These are phyloP conservation scores for Drosophila chauvacae DNA, from an alignment of 1,140 invertebrate genomes.

Conservation along the genomic window DNA sequence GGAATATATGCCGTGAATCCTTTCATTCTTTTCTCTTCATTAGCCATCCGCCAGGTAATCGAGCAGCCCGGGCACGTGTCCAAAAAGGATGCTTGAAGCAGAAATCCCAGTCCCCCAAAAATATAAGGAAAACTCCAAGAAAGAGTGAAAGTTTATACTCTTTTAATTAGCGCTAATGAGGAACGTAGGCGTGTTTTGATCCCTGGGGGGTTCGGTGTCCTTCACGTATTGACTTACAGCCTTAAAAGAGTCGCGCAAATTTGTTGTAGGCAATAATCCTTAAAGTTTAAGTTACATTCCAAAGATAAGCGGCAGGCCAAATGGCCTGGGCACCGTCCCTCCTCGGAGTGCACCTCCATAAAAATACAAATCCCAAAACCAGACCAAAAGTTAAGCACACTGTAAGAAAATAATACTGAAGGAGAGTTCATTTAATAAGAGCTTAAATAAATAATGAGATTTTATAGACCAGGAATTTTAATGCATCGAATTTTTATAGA, in stretches of 20 bases:
- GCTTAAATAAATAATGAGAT: no score
- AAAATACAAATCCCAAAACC: slow-evolving; percentile 52
- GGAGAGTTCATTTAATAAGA: no score
- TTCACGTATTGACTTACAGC: slow-evolving; percentile 67
- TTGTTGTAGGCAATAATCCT: slow-evolving; percentile 83
- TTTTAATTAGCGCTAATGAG: slow-evolving; percentile 82
- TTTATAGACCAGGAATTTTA: no score
- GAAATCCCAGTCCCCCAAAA: not conserved
- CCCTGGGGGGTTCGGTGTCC: not conserved
- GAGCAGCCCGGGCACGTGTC: slow-evolving; percentile 56
- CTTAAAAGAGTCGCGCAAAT: slow-evolving; percentile 72
- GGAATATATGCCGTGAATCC: slow-evolving; percentile 17
- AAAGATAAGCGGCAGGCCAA: slow-evolving; percentile 68
- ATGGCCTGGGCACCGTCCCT: slow-evolving; percentile 34
- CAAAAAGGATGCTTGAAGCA: slow-evolving; percentile 20
- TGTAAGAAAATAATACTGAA: not conserved
- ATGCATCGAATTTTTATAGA: no score
- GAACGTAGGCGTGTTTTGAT: slow-evolving; percentile 25
- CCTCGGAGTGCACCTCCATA: slow-evolving; percentile 59
- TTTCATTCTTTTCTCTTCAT: slow-evolving; percentile 28
- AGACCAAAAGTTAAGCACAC: slow-evolving; percentile 30
- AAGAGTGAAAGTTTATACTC: slow-evolving; percentile 79
- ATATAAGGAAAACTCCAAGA: not conserved
- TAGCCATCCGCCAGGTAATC: slow-evolving; percentile 58
- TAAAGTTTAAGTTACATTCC: slow-evolving; percentile 84